Evolutionary conservation across 2,797 vertebrate species (phyloP), one percentile per base, ranked within the genome.

Genomic region (Darevskia mixta): DNA sequence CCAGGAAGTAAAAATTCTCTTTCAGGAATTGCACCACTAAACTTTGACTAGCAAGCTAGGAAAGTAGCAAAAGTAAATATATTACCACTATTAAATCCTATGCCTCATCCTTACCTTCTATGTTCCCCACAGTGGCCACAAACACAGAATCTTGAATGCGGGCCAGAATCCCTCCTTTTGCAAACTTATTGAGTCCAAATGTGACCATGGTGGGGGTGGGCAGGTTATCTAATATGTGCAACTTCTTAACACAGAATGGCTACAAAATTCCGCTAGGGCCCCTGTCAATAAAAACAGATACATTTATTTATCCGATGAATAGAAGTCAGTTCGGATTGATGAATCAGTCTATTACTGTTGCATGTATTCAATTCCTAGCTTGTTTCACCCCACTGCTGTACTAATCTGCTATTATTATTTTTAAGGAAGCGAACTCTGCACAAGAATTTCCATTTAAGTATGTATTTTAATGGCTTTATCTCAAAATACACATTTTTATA

Each of bases 1-100:
- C n/a, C 72, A 89, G 89, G 75, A 91, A 90, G 27, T 67, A 79
- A 91, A 93, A 87, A 43, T 75, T 88, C 20, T 38, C n/a, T 90
- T 92, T 83, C 69, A 91, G 85, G 49, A 92, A 64, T 72, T 89
- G 83, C 43, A 84, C 45, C 3, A 9, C 11, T 90, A 88, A 58
- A 86, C 41, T n/a, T 90, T 89, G 81, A 67, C 81, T 66, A 85
- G 77, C 0, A 4, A 76, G 89, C 61, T 78, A 86, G 82, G 67
- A 93, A 93, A 43, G 43, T 8, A 88, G 41, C 76, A 81, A 79
- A 87, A 13, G 38, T 83, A 90, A 83, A 87, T 81, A 75, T 76
- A 87, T n/a, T 84, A 76, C 38, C 29, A 73, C 38, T 38, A 89
- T 17, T 79, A 92, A 85, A 49, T 91, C 75, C 55, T 79, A 2